These are phyloP conservation scores for Amniataba percoides DNA, from an alignment of 2,797 vertebrate genomes.

Conservation along the genomic window DNA sequence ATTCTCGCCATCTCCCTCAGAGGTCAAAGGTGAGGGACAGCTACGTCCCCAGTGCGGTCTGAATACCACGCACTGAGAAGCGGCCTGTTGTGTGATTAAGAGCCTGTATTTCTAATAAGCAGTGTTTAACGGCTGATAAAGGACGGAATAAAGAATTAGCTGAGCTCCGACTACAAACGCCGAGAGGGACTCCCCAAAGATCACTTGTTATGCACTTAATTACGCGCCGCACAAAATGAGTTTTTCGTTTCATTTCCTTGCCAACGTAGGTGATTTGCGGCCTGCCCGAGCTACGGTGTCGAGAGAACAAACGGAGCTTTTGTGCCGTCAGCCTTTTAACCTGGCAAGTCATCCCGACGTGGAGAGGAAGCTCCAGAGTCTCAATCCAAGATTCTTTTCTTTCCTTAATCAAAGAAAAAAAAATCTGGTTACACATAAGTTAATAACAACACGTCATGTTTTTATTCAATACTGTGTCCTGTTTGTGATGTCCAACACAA, in stretches of 20 bases:
- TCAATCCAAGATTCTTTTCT: not conserved
- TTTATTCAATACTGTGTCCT: not conserved
- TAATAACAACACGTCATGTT: not conserved
- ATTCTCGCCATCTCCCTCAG: not conserved
- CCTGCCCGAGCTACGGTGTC: not conserved
- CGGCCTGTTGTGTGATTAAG: not conserved
- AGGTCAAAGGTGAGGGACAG: constrained; percentile 23
- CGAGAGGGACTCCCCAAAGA: constrained; percentile 6
- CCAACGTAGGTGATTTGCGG: constrained; percentile 9
- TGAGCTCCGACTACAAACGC: not conserved
- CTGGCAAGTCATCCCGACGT: not conserved
- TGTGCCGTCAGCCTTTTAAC: constrained; percentile 33
- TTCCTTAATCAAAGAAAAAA: not conserved
- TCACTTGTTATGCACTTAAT: constrained; percentile 17
- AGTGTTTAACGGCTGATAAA: not conserved
- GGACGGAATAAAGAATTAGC: constrained; percentile 11
- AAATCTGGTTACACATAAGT: not conserved
- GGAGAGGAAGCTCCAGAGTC: constrained; percentile 1
- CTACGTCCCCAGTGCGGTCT: not conserved
- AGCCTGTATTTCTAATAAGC: constrained; percentile 1
- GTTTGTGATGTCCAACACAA: not conserved
- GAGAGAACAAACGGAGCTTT: constrained; percentile 22
- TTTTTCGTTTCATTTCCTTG: constrained; percentile 24
- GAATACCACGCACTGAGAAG: not conserved
- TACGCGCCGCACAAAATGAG: constrained; percentile 17